Conservation (phyloP, 2,797 vertebrate genomes). For the Fistularia tabacaria region DNA sequence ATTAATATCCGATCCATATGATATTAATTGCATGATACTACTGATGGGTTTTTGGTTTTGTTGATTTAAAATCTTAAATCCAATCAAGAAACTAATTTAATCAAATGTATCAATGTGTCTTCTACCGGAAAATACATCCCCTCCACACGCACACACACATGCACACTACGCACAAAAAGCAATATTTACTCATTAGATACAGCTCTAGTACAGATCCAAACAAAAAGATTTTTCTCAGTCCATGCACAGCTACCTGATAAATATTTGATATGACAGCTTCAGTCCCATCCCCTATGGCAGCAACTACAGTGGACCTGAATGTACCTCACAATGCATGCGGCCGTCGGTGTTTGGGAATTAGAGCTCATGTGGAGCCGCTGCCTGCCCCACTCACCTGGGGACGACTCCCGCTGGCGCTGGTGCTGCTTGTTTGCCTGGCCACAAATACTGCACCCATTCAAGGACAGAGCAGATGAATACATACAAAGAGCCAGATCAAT, state of each 20-base stretch:
- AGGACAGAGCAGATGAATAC: slow-evolving; percentile 72
- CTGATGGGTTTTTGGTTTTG: too few relatives aligned
- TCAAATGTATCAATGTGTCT: too few relatives aligned
- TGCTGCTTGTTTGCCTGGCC: slow-evolving; percentile 47
- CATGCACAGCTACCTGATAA: slow-evolving; percentile 64
- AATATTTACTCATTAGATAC: slow-evolving; percentile 33
- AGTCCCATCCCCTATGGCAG: slow-evolving; percentile 36
- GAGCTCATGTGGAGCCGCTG: slow-evolving; percentile 45
- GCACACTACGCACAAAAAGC: slow-evolving; percentile 25
- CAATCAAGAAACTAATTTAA: too few relatives aligned
- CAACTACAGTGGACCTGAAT: slow-evolving; percentile 37
- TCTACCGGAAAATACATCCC: neutral
- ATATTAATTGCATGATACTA: too few relatives aligned
- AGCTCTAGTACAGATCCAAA: slow-evolving; percentile 44
- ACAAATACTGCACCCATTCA: slow-evolving; percentile 46
- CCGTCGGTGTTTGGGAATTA: slow-evolving; percentile 53
- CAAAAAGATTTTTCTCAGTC: slow-evolving; percentile 50
- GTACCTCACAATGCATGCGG: slow-evolving; percentile 19
- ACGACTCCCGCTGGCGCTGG: slow-evolving; percentile 52
- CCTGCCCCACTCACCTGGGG: slow-evolving; percentile 56
- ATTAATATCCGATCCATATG: too few relatives aligned
- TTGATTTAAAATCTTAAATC: too few relatives aligned
- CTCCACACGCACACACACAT: neutral
- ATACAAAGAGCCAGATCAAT: slow-evolving; percentile 61
- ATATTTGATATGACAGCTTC: slow-evolving; percentile 64